Conservation (phyloP, 2,113 vertebrate species). For the Sapajus apella region DNA sequence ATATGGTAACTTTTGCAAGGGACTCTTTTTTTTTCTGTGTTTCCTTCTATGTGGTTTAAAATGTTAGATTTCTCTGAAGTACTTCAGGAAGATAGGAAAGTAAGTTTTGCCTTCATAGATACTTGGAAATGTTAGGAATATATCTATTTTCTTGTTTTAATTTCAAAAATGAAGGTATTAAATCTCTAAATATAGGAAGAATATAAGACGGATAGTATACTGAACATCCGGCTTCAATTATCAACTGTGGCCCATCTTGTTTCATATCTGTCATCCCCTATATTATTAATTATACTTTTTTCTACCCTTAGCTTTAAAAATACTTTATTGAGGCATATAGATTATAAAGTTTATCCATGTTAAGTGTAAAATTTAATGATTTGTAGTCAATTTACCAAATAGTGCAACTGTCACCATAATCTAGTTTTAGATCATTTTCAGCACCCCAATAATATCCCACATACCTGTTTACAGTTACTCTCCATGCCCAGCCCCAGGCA, state of each 20-base stretch:
- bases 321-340: neutral
- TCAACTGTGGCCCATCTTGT: neutral
- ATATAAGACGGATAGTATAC: neutral
- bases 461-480: neutral
- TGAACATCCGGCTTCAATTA: neutral
- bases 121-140: conserved; percentile 27
- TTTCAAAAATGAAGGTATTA: neutral
- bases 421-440: conserved; percentile 17
- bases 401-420: neutral
- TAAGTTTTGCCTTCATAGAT: conserved; percentile 9
- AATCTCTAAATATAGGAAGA: neutral
- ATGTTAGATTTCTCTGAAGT: neutral
- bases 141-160: neutral
- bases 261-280: neutral
- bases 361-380: neutral
- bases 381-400: conserved; percentile 14
- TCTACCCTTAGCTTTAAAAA: neutral
- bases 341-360: neutral
- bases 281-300: neutral
- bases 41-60: neutral
- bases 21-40: conserved; percentile 1
- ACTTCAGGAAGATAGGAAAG: conserved; percentile 7
- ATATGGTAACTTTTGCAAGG: neutral
- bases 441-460: neutral
- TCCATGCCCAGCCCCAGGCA: neutral